These are phyloP conservation scores for Semicossyphus pulcher DNA, from an alignment of 2,113 vertebrate species.

Conservation along the genomic window DNA sequence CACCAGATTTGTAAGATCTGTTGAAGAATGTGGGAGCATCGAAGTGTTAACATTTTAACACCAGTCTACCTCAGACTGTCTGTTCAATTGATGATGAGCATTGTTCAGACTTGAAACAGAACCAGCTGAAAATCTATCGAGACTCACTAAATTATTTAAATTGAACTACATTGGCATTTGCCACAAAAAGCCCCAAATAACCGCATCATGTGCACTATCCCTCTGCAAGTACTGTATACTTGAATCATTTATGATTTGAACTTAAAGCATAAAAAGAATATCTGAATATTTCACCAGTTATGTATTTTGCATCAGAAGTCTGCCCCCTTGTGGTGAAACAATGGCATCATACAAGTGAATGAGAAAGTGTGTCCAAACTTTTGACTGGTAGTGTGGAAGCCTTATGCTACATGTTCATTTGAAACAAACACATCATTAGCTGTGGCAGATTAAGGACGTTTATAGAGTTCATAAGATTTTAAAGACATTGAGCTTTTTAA, in stretches of 20 bases:
- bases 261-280: not conserved
- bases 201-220: not conserved
- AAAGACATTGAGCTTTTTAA: too few species aligned
- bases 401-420: not conserved
- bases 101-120: conserved; percentile 1
- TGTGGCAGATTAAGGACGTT: too few species aligned
- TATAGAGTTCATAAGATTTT: too few species aligned
- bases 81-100: not conserved
- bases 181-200: not conserved
- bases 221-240: not conserved
- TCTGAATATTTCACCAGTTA: not conserved
- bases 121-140: not conserved
- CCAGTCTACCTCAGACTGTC: not conserved
- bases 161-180: not conserved
- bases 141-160: not conserved
- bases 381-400: too few species aligned
- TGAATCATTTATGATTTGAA: not conserved
- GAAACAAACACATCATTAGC: not conserved
- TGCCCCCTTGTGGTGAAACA: conserved; percentile 59
- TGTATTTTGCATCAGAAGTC: conserved; percentile 14
- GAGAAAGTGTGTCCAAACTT: not conserved
- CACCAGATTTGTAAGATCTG: conserved; percentile 35
- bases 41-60: conserved; percentile 27
- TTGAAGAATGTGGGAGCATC: conserved; percentile 19
- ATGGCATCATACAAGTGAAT: not conserved